Conservation (phyloP, 2,888 invertebrate genomes). For the Spisula subtruncata region DNA sequence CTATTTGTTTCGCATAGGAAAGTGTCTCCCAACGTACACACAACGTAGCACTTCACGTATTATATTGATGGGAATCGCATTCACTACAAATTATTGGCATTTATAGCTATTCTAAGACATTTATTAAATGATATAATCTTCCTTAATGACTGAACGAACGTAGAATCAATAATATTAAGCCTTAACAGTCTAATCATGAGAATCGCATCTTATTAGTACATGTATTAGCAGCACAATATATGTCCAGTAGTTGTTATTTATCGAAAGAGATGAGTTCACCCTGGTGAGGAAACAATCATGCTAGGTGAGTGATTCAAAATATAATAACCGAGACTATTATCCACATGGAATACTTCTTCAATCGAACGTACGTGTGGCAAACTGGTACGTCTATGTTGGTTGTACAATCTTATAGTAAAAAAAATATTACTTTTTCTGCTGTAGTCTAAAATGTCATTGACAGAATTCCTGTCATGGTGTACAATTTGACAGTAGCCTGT, state of each 20-base stretch:
- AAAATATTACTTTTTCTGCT: too few species aligned
- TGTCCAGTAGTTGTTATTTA: neutral
- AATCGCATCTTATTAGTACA: neutral
- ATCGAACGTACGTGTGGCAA: neutral
- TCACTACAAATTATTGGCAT: neutral
- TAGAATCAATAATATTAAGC: neutral
- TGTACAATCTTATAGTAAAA: too few species aligned
- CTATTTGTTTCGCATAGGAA: too few species aligned
- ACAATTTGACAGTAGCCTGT: too few species aligned
- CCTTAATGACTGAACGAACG: neutral
- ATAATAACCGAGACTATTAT: neutral
- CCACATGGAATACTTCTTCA: neutral
- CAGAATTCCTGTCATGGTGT: too few species aligned
- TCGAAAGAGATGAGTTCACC: neutral
- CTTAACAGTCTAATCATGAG: neutral
- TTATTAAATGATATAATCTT: conserved; percentile 1
- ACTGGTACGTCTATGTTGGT: neutral
- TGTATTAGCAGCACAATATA: neutral
- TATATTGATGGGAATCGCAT: neutral
- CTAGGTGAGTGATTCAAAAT: neutral
- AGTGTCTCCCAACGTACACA: too few species aligned
- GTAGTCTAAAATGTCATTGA: too few species aligned
- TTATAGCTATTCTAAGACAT: neutral
- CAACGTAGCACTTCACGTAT: conserved; percentile 1
- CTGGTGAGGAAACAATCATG: neutral